Conservation (phyloP, 2,113 vertebrate species). For the Heterotis niloticus region DNA sequence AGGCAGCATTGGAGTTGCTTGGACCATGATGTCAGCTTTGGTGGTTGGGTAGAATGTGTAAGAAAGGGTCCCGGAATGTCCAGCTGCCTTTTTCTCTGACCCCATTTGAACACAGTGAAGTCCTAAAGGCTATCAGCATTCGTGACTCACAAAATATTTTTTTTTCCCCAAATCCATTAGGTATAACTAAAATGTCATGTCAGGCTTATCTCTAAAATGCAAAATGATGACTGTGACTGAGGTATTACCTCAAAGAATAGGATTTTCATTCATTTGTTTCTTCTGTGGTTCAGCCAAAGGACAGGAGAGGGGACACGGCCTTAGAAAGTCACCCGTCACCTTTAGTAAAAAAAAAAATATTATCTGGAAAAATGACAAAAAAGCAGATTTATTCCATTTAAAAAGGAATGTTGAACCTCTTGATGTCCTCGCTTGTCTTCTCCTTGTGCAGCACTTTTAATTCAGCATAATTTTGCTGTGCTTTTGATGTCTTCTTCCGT, state of each 20-base stretch:
- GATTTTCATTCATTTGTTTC: not conserved
- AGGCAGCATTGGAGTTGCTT: constrained; percentile 1
- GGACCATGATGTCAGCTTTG: not conserved
- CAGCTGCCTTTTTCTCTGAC: not conserved
- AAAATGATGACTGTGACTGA: not conserved
- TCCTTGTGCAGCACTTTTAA: no score
- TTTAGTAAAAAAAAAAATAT: no score
- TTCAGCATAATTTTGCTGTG: no score
- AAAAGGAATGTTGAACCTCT: no score
- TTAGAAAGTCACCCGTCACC: not conserved
- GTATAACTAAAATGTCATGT: constrained; percentile 20
- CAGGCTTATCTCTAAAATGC: constrained; percentile 13
- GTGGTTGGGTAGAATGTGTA: not conserved
- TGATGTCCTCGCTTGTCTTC: no score
- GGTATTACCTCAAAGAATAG: constrained; percentile 5
- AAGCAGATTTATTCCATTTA: no score
- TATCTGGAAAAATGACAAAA: not conserved
- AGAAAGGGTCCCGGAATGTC: not conserved
- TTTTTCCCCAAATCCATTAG: constrained; percentile 1
- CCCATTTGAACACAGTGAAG: not conserved
- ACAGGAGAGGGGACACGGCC: not conserved
- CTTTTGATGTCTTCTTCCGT: no score
- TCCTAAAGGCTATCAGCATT: not conserved
- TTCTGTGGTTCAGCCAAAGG: constrained; percentile 22
- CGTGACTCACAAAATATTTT: not conserved